phyloP scores from a whole-genome alignment of 2,888 invertebrate species.

The Endomychus coccineus region DNA sequence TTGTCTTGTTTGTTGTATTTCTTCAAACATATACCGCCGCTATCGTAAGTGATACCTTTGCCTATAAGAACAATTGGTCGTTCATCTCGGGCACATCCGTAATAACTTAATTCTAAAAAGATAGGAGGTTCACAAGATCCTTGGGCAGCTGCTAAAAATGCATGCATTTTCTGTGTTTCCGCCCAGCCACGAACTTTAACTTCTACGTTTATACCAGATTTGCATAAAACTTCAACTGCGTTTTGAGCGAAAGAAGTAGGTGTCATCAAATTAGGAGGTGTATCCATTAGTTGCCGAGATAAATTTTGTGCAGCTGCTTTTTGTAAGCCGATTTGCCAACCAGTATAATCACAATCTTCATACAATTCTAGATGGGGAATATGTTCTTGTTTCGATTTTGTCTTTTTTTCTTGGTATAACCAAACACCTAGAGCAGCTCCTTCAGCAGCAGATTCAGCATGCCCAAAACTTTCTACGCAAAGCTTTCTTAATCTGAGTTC shows the following conservation, averaged over 20 bases:
- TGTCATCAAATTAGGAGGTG: conserved; percentile 72
- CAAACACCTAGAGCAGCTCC: conserved; percentile 63
- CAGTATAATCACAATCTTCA: conserved; percentile 58
- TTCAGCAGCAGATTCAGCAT: conserved; percentile 73
- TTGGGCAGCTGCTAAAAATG: conserved; percentile 66
- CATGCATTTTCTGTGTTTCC: conserved; percentile 69
- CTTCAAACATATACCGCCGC: conserved; percentile 70
- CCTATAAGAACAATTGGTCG: conserved; percentile 68
- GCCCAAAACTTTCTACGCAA: conserved; percentile 67
- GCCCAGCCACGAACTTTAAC: conserved; percentile 69
- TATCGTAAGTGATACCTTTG: conserved; percentile 48
- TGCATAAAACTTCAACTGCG: conserved; percentile 51
- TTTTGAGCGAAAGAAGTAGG: conserved; percentile 71
- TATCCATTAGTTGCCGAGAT: conserved; percentile 68
- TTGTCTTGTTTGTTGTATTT: conserved; percentile 52
- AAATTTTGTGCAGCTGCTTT: conserved; percentile 77
- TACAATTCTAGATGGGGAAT: conserved; percentile 49
- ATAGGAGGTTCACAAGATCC: conserved; percentile 74
- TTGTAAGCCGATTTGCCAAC: conserved; percentile 64
- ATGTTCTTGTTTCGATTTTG: conserved; percentile 33
- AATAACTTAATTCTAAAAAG: conserved; percentile 71
- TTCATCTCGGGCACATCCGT: conserved; percentile 52
- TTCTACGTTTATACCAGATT: conserved; percentile 54
- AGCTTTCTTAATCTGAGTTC: conserved; percentile 50
- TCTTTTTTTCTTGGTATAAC: conserved; percentile 63